Conservation (phyloP, 1,140 invertebrate species). For the Neodiprion lecontei region DNA sequence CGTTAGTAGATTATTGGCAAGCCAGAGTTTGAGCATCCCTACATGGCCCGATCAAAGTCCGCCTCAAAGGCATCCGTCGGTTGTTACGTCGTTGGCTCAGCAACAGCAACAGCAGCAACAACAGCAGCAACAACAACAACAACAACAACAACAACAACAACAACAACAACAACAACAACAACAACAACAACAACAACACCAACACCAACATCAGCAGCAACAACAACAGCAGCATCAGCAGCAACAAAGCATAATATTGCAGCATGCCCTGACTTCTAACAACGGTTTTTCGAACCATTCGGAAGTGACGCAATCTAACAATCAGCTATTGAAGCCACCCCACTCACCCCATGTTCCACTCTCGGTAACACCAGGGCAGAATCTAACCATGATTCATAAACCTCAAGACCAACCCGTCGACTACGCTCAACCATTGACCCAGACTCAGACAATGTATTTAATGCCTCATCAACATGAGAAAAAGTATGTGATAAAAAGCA, state of each 20-base stretch:
- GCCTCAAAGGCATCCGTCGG: conserved; percentile 51
- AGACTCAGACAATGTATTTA: conserved; percentile 40
- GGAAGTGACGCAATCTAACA: conserved; percentile 46
- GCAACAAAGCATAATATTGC: conserved; percentile 53
- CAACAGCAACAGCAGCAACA: conserved; percentile 44
- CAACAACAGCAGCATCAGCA: conserved; percentile 33
- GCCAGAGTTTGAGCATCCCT: conserved; percentile 39
- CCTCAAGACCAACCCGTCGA: conserved; percentile 52
- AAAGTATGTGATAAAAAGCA: conserved; percentile 57
- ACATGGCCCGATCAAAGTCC: conserved; percentile 57
- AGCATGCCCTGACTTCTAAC: conserved; percentile 50
- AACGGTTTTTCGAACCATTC: conserved; percentile 44
- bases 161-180: conserved; percentile 26
- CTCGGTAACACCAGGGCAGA: conserved; percentile 42
- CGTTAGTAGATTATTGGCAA: conserved; percentile 51
- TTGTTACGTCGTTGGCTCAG: conserved; percentile 53
- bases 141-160: conserved; percentile 25
- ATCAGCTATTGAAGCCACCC: conserved; percentile 48
- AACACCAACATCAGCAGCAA: conserved; percentile 31
- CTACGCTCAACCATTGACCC: conserved; percentile 48
- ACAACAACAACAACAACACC: conserved; percentile 31
- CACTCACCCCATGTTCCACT: conserved; percentile 51
- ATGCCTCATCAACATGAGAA: conserved; percentile 51
- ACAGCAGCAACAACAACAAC: conserved; percentile 23
- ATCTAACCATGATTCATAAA: conserved; percentile 49